Evolutionary conservation across 2,797 vertebrate species (phyloP).

Genomic region (Argyrosomus regius): DNA sequence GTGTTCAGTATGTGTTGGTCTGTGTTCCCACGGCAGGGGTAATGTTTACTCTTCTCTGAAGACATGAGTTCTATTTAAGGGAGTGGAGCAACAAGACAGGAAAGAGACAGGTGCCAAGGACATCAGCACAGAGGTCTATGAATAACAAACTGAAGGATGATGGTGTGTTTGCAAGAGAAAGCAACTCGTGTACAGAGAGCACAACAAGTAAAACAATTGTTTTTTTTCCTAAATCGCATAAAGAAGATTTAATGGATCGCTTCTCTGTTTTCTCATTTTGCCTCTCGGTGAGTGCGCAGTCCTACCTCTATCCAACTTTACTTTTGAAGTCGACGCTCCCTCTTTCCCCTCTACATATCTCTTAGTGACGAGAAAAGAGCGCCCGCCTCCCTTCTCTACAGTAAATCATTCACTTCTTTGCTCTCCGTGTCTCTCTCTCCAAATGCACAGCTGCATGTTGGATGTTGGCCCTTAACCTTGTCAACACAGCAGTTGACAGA

Average conservation of each 20-base stretch:
- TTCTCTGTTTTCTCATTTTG: constrained; percentile 8
- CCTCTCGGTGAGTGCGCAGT: neutral
- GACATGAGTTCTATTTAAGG: constrained; percentile 82
- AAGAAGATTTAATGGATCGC: constrained; percentile 15
- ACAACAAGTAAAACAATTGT: constrained; percentile 36
- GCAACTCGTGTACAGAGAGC: constrained; percentile 10
- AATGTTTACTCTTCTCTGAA: constrained; percentile 81
- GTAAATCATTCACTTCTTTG: constrained; percentile 62
- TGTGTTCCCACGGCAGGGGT: constrained; percentile 78
- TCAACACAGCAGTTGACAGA: constrained; percentile 70
- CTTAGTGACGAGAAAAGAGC: constrained; percentile 36
- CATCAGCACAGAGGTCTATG: constrained; percentile 73
- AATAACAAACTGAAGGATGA: constrained; percentile 75
- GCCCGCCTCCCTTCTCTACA: constrained; percentile 42
- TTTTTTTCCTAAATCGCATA: constrained; percentile 22
- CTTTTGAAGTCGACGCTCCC: constrained; percentile 20
- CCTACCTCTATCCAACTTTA: constrained; percentile 14
- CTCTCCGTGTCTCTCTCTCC: constrained; percentile 23
- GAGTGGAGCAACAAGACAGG: constrained; percentile 73
- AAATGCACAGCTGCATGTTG: constrained; percentile 71
- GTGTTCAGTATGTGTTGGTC: constrained; percentile 22
- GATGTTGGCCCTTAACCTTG: constrained; percentile 74
- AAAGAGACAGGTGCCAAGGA: constrained; percentile 85
- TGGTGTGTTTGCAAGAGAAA: constrained; percentile 34
- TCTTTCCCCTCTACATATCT: constrained; percentile 42